These are phyloP conservation scores for Callipepla squamata DNA, from an alignment of 2,113 vertebrate species.

Conservation along the genomic window DNA sequence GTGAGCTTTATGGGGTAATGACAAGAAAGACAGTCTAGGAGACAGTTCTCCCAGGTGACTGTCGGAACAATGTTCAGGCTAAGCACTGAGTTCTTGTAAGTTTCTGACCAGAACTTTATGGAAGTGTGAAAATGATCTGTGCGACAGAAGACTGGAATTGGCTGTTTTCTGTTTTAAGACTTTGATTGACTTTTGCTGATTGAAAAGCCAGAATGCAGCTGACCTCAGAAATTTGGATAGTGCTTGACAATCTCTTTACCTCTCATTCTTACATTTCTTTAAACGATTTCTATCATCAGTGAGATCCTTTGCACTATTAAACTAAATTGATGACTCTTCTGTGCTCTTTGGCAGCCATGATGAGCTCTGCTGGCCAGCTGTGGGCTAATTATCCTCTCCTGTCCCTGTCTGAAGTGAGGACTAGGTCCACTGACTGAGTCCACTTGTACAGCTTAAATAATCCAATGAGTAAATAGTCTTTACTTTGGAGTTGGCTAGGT, in stretches of 20 bases:
- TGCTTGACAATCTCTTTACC: rapidly evolving
- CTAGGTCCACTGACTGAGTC: not conserved
- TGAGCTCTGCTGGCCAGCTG: not conserved
- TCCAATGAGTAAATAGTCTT: not conserved
- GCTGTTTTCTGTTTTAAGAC: not conserved
- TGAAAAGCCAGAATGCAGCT: not conserved
- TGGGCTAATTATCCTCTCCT: not conserved
- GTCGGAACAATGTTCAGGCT: not conserved
- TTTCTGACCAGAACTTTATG: not conserved
- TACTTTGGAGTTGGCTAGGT: not conserved
- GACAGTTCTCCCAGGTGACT: not conserved
- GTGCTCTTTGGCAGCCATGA: not conserved
- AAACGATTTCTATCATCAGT: not conserved
- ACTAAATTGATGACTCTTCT: not conserved
- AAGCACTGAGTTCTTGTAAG: not conserved
- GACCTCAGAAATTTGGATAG: not conserved
- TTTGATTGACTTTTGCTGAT: not conserved
- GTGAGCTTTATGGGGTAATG: not conserved
- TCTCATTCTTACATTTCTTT: not conserved
- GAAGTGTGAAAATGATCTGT: not conserved
- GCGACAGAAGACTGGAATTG: not conserved
- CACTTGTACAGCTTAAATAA: not conserved
- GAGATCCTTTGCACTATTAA: not conserved
- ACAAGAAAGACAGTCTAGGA: not conserved
- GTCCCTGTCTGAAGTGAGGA: not conserved